These are phyloP conservation scores for Thamnophis sirtalis DNA, from an alignment of 2,113 vertebrate species.

Conservation along the genomic window DNA sequence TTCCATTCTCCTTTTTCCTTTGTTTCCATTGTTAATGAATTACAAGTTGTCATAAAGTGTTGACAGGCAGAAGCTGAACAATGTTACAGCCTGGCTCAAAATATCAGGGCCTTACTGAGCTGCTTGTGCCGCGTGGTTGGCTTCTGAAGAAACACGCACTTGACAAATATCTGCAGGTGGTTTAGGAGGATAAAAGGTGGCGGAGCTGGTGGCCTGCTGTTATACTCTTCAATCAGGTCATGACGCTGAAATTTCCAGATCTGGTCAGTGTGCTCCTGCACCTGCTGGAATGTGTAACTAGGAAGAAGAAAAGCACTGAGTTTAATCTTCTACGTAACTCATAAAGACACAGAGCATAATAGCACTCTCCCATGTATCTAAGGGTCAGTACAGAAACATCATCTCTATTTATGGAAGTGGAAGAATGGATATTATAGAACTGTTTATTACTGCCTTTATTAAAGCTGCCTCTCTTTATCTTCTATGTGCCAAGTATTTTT, in stretches of 20 bases:
- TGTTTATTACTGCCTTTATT: not conserved
- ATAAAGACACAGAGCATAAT: not conserved
- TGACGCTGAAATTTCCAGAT: conserved; percentile 99
- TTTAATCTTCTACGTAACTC: not conserved
- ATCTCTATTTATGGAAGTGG: not conserved
- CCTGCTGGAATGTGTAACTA: conserved; percentile 95
- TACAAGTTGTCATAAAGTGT: not conserved
- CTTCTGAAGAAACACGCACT: conserved; percentile 57
- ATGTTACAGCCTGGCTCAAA: not conserved
- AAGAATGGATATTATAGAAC: not conserved
- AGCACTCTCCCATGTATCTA: not conserved
- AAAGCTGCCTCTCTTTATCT: not conserved
- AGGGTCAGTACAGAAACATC: not conserved
- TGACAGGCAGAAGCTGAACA: not conserved
- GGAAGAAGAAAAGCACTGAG: conserved; percentile 8
- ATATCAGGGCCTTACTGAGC: conserved; percentile 76
- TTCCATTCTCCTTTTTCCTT: not conserved
- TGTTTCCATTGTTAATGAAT: not conserved
- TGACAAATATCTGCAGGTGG: conserved; percentile 82
- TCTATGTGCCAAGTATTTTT: not conserved
- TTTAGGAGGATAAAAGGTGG: conserved; percentile 90
- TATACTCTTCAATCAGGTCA: conserved; percentile 89
- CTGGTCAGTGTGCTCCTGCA: conserved; percentile 91
- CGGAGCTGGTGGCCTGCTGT: conserved; percentile 79
- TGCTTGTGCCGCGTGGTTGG: conserved; percentile 50